These are phyloP conservation scores for Rhynchophorus ferrugineus DNA, from an alignment of 1,140 invertebrate genomes.

Conservation along the genomic window DNA sequence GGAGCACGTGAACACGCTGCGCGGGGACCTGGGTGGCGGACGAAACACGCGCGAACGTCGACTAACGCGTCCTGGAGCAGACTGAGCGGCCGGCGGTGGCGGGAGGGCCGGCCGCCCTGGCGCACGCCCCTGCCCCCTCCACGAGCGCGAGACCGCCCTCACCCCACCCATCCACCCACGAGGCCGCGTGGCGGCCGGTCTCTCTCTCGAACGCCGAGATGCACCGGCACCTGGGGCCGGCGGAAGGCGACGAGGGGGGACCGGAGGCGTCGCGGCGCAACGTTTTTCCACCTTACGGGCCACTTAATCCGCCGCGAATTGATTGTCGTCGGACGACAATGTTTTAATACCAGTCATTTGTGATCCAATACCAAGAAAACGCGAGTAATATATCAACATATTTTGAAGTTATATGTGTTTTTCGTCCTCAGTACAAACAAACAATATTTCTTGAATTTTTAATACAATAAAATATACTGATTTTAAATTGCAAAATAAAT, in stretches of 20 bases:
- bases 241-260: background rate
- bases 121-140: slow-evolving; percentile 39
- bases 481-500: no score
- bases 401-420: no score
- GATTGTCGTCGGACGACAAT: no score
- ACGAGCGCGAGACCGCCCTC: slow-evolving; percentile 23
- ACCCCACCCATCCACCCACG: slow-evolving; percentile 37
- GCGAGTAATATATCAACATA: no score
- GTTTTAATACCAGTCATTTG: no score
- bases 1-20: slow-evolving; percentile 23
- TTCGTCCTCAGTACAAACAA: no score
- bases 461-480: no score
- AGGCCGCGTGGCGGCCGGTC: slow-evolving; percentile 32
- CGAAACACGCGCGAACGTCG: slow-evolving; percentile 10
- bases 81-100: slow-evolving; percentile 23
- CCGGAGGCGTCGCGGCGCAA: background rate
- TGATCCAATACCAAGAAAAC: no score
- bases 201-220: slow-evolving; percentile 9
- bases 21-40: slow-evolving; percentile 4
- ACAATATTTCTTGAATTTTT: no score
- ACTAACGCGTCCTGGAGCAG: slow-evolving; percentile 19
- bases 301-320: no score
- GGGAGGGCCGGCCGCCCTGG: slow-evolving; percentile 36
- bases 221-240: slow-evolving; percentile 25
- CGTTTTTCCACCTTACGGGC: background rate